These are phyloP conservation scores for Hartigia nigra DNA, from an alignment of 2,888 invertebrate species.

Conservation along the genomic window DNA sequence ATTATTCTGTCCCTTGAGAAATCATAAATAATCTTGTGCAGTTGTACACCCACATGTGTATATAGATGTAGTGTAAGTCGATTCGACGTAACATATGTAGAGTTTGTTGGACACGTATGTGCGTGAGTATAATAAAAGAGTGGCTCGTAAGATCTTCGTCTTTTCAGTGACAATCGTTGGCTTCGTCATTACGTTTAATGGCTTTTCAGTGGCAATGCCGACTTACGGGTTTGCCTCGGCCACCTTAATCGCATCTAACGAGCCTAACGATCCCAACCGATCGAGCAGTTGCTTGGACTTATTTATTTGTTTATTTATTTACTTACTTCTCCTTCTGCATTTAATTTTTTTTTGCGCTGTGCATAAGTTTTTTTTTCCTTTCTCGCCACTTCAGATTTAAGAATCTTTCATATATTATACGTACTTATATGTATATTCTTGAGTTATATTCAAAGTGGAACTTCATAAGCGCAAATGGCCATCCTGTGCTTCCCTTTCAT, in stretches of 20 bases:
- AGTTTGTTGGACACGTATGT: background rate
- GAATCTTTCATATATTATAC: background rate
- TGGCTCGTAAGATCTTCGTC: background rate
- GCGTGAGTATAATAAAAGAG: background rate
- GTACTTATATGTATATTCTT: constrained; percentile 1
- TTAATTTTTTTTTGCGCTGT: background rate
- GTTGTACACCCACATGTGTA: background rate
- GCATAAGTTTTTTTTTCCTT: background rate
- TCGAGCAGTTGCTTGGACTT: background rate
- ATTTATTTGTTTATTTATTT: background rate
- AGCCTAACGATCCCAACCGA: background rate
- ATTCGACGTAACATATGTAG: background rate
- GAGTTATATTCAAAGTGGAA: background rate
- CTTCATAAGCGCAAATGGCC: constrained; percentile 6
- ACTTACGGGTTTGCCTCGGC: background rate
- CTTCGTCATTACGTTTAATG: background rate
- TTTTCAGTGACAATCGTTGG: background rate
- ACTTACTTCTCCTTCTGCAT: background rate
- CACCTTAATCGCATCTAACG: background rate
- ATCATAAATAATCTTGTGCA: background rate
- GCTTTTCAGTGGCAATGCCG: background rate
- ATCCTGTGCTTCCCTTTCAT: background rate
- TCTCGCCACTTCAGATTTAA: background rate
- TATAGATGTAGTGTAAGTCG: background rate
- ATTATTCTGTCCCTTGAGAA: background rate